These are phyloP conservation scores for Drosophila sulfurigaster DNA, from an alignment of 1,140 invertebrate genomes.

Conservation along the genomic window DNA sequence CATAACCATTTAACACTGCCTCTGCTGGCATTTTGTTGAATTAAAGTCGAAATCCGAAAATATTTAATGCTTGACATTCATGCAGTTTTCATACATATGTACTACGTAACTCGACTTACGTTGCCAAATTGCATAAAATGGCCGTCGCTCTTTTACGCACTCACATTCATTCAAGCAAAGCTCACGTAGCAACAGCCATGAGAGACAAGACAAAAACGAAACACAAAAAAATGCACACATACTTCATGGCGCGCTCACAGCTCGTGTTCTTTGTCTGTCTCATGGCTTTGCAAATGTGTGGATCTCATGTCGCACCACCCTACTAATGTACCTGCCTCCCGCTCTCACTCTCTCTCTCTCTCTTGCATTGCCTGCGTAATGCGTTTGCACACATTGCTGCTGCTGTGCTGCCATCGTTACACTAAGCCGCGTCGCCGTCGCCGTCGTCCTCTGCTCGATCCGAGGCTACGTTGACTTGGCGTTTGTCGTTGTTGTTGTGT, in stretches of 20 bases:
- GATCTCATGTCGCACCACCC: slow-evolving; percentile 50
- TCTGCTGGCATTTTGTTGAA: slow-evolving; percentile 13
- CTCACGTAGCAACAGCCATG: slow-evolving; percentile 53
- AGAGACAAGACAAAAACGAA: slow-evolving; percentile 13
- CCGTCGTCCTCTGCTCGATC: slow-evolving; percentile 39
- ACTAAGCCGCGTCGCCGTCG: slow-evolving; percentile 9
- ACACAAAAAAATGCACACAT: slow-evolving; percentile 60
- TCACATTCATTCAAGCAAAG: slow-evolving; percentile 29
- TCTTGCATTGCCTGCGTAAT: slow-evolving; percentile 4
- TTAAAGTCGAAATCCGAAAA: background rate
- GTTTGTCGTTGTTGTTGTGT: slow-evolving; percentile 3
- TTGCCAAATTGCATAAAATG: slow-evolving; percentile 34
- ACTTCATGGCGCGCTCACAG: slow-evolving; percentile 68
- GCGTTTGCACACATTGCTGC: slow-evolving; percentile 13
- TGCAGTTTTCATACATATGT: slow-evolving; percentile 13
- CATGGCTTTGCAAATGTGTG: slow-evolving; percentile 14
- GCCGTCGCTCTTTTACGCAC: background rate
- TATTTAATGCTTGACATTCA: background rate
- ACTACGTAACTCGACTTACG: slow-evolving; percentile 16
- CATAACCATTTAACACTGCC: slow-evolving; percentile 10
- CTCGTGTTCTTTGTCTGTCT: background rate
- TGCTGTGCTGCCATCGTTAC: slow-evolving; percentile 12
- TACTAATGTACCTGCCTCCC: slow-evolving; percentile 7
- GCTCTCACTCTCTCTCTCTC: background rate
- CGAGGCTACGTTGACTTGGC: slow-evolving; percentile 13